phyloP scores from a whole-genome alignment of 2,888 invertebrate species.

The Helicoverpa assulta region DNA sequence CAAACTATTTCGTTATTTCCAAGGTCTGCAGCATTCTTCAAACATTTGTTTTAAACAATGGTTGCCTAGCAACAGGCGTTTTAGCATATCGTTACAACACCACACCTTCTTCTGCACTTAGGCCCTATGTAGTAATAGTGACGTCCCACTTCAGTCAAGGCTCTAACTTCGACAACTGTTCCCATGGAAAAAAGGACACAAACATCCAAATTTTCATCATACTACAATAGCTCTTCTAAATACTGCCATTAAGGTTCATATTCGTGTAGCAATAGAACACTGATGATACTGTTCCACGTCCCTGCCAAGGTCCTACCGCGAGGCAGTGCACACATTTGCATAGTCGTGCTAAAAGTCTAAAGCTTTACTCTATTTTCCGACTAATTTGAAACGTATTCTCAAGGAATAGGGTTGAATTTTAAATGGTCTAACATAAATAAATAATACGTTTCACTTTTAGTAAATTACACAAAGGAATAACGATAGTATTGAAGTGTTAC shows the following conservation, averaged over 20 bases:
- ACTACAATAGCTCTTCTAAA: slow-evolving; percentile 52
- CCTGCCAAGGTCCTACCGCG: slow-evolving; percentile 81
- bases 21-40: slow-evolving; percentile 62
- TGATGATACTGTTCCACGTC: slow-evolving; percentile 84
- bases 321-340: slow-evolving; percentile 81
- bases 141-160: slow-evolving; percentile 88
- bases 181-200: slow-evolving; percentile 64
- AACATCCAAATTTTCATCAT: slow-evolving; percentile 25
- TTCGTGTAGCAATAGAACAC: slow-evolving; percentile 55
- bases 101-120: slow-evolving; percentile 84
- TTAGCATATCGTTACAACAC: slow-evolving; percentile 78
- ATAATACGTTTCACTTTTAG: slow-evolving; percentile 60
- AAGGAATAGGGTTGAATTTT: slow-evolving; percentile 46
- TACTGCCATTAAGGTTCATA: slow-evolving; percentile 35
- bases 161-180: slow-evolving; percentile 77
- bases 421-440: slow-evolving; percentile 17
- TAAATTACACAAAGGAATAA: slow-evolving; percentile 74
- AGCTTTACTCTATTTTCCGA: slow-evolving; percentile 43
- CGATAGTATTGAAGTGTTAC: slow-evolving; percentile 80
- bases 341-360: slow-evolving; percentile 68
- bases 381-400: slow-evolving; percentile 55
- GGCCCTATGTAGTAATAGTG: slow-evolving; percentile 86
- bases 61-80: slow-evolving; percentile 74
- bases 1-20: slow-evolving; percentile 58
- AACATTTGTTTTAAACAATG: slow-evolving; percentile 60